phyloP scores from a whole-genome alignment of 1,140 invertebrate genomes.

The Campoletis sonorensis region DNA sequence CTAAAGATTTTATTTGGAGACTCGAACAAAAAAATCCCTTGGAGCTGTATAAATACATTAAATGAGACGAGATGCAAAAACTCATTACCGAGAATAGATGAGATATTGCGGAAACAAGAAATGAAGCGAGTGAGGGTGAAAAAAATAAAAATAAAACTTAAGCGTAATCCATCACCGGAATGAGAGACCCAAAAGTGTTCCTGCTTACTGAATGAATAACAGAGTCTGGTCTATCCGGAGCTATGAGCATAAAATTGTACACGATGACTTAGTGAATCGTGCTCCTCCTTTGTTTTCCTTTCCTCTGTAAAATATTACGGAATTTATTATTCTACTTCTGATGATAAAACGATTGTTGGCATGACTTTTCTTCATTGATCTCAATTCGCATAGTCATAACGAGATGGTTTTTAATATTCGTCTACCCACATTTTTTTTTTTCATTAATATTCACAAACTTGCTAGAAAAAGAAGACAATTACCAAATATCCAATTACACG shows the following conservation, averaged over 20 bases:
- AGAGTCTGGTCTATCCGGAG: conserved; percentile 29
- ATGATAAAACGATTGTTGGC: conserved; percentile 24
- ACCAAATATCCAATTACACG: not conserved
- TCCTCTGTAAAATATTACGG: not conserved
- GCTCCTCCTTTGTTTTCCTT: not conserved
- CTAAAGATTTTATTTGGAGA: not conserved
- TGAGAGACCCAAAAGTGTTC: conserved; percentile 37
- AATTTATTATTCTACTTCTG: conserved; percentile 14
- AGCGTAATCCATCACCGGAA: conserved; percentile 47
- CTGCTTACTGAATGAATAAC: conserved; percentile 32
- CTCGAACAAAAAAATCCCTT: not conserved
- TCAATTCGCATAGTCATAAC: too few species aligned
- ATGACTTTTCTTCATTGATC: too few species aligned
- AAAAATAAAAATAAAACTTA: conserved; percentile 13
- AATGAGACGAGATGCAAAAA: conserved; percentile 3
- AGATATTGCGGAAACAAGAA: conserved; percentile 12
- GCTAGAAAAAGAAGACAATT: not conserved
- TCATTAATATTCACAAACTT: too few species aligned
- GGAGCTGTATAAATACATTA: not conserved
- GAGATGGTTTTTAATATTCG: too few species aligned
- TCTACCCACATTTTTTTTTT: not conserved
- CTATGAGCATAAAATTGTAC: conserved; percentile 25
- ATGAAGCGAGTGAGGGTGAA: not conserved
- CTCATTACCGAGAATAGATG: not conserved
- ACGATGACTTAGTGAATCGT: conserved; percentile 36